These are phyloP conservation scores for Onychostruthus taczanowskii DNA, from an alignment of 2,113 vertebrate species.

Conservation along the genomic window DNA sequence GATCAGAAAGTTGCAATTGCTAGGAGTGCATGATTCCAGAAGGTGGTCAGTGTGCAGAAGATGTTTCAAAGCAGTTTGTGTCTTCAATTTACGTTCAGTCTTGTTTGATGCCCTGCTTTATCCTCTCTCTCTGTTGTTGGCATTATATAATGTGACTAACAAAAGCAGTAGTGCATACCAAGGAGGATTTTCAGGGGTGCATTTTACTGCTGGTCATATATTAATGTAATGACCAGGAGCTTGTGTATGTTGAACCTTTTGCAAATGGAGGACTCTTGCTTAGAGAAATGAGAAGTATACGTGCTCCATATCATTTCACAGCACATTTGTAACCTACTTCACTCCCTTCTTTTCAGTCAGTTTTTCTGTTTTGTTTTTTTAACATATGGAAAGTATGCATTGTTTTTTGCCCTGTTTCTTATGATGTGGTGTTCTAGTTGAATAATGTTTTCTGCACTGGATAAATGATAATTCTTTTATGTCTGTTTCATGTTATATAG, in stretches of 20 bases:
- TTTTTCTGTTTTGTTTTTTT: neutral
- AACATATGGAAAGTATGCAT: neutral
- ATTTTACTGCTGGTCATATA: neutral
- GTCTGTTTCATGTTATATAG: constrained; percentile 32
- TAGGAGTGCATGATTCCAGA: neutral
- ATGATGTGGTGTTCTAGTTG: constrained; percentile 25
- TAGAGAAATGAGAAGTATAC: neutral
- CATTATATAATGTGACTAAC: neutral
- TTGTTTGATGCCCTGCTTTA: neutral
- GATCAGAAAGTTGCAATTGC: neutral
- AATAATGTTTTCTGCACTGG: constrained; percentile 5
- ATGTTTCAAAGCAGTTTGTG: neutral
- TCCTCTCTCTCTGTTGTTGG: neutral
- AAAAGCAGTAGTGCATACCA: neutral
- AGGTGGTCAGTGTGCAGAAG: neutral
- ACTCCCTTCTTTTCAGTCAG: constrained; percentile 15
- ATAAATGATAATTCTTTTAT: neutral
- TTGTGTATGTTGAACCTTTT: neutral
- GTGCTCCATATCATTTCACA: constrained; percentile 45
- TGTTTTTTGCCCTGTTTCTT: neutral
- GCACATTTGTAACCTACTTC: constrained; percentile 18
- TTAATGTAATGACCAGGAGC: neutral
- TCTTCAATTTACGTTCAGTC: neutral
- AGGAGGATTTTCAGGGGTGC: neutral
- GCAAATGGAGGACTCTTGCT: neutral